A percentile compares a stretch with the other conserved stretches of the same genome.
Evolutionary conservation across 2,113 vertebrate species (phyloP).

Genomic region (human (Homo sapiens)): DNA sequence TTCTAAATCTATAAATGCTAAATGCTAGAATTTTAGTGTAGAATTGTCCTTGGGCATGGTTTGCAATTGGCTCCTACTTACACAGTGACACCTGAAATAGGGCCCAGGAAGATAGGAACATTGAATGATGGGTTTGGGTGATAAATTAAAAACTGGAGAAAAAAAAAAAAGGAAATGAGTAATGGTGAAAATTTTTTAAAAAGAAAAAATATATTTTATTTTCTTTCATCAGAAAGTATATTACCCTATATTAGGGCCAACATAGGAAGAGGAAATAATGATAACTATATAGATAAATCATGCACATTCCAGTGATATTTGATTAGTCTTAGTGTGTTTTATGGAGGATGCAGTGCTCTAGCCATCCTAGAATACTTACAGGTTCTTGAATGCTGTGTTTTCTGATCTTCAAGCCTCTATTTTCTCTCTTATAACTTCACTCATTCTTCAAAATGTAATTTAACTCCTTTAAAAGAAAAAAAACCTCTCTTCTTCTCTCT

Average conservation of each 20-base stretch:
- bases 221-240: not conserved
- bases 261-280: not conserved
- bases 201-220: not conserved
- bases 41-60: not conserved
- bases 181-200: not conserved
- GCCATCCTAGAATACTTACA: not conserved
- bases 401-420: not conserved
- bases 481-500: not conserved
- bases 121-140: not conserved
- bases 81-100: not conserved
- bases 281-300: not conserved
- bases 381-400: not conserved
- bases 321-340: not conserved
- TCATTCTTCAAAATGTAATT: not conserved
- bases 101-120: not conserved
- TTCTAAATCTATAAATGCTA: constrained; percentile 38
- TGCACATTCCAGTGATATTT: not conserved
- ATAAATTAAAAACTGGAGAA: not conserved
- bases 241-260: not conserved
- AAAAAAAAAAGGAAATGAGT: not conserved
- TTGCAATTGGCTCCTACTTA: not conserved
- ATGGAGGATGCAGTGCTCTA: not conserved
- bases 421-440: not conserved
- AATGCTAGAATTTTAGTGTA: constrained; percentile 44
- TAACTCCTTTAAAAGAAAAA: not conserved